Base-by-base conservation (phyloP, 2,888 invertebrate species). In the Cerceris ruficornis region DNA sequence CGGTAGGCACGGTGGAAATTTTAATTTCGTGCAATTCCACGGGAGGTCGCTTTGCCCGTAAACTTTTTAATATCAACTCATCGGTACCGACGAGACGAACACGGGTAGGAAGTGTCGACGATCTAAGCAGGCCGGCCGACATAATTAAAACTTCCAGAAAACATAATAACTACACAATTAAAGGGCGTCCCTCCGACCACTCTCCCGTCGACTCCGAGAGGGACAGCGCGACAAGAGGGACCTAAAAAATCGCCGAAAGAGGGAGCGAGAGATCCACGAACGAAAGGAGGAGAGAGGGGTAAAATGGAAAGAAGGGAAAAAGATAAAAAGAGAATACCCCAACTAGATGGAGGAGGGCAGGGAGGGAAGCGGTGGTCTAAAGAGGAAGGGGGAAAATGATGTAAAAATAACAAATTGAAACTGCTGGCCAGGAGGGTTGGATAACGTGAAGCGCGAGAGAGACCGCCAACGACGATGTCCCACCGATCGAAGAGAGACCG, bases 391-490 rank as follows among this genome's bases (percentile, higher is more conserved):
- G 87, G 67, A 87, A 90, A 90, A 90, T 89, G 88, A 90, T 90
- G 89, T 89, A 90, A 89, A 89, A 90, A 87, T 89, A 91, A 90
- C 87, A 88, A 90, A 90, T 91, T 90, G 88, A 90, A 90, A 90
- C 88, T 86, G 88, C 87, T 85, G 87, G 87, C 84, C 83, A 79
- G 84, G 84, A 83, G 85, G 84, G 85, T 81, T 80, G 88, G 82
- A 81, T 81, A 80, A 77, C 81, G 77, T 70, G 67, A 64, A 69
- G 64, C 14, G 74, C 28, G 68, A 86, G 58, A 55, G 75, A 76
- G 69, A 71, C 17, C 42, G 58, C 11, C 39, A 11, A 14, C 57
- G 11, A 49, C 54, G 60, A 70, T 70, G 60, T 66, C 49, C 41
- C 17, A 1, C 58, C 49, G 17, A 17, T 41, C 28, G 41, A 64